A percentile compares a stretch with the other conserved stretches of the same genome.
These are phyloP conservation scores for Acipenser transmontanus DNA, from an alignment of 2,797 vertebrate genomes.

Conservation along the genomic window DNA sequence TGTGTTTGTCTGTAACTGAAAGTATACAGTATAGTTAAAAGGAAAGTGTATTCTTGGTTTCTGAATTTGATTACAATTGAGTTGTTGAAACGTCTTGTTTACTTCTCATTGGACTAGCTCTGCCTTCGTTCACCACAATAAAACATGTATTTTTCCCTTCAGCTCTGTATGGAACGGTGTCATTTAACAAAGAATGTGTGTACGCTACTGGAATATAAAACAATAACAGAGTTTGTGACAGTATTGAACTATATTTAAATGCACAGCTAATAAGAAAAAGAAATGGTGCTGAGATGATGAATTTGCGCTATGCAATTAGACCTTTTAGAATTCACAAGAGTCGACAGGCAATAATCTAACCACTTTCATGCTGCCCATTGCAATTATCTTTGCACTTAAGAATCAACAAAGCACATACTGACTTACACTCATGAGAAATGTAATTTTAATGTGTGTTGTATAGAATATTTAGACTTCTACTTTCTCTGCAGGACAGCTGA, in stretches of 20 bases:
- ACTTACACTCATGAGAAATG: slow-evolving; percentile 73
- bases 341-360: slow-evolving; percentile 84
- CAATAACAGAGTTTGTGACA: too few relatives aligned
- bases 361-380: slow-evolving; percentile 76
- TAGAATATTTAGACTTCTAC: slow-evolving; percentile 53
- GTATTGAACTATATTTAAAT: slow-evolving; percentile 18
- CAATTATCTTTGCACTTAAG: slow-evolving; percentile 88
- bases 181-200: too few relatives aligned
- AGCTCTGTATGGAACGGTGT: too few relatives aligned
- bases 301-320: slow-evolving; percentile 74
- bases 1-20: too few relatives aligned
- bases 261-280: slow-evolving; percentile 64
- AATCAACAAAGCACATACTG: slow-evolving; percentile 94
- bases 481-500: slow-evolving; percentile 60
- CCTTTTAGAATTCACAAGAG: slow-evolving; percentile 80
- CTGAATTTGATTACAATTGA: too few relatives aligned
- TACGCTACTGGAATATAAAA: too few relatives aligned
- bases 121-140: too few relatives aligned
- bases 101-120: too few relatives aligned
- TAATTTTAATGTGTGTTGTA: slow-evolving; percentile 68
- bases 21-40: too few relatives aligned
- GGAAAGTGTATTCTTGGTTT: too few relatives aligned
- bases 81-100: too few relatives aligned
- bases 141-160: too few relatives aligned
- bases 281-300: slow-evolving; percentile 77